Evolutionary conservation across 2,888 invertebrate species (phyloP).

Genomic region (Empis livida): DNA sequence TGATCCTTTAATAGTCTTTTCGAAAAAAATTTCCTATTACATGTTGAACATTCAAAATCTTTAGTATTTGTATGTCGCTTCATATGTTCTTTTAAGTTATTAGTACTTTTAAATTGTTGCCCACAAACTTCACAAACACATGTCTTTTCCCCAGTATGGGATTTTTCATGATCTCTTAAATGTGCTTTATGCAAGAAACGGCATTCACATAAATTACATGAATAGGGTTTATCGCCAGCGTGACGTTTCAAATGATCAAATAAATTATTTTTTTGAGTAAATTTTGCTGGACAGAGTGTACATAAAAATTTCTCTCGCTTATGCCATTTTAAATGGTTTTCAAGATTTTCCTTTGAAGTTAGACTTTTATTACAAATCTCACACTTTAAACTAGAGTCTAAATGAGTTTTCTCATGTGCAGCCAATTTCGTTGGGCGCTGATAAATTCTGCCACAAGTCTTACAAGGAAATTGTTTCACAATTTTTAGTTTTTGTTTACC

Average conservation of each 20-base stretch:
- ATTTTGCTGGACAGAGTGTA: background rate
- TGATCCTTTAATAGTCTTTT: background rate
- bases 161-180: background rate
- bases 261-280: background rate
- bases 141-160: background rate
- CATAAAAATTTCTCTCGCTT: background rate
- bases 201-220: background rate
- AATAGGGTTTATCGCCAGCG: background rate
- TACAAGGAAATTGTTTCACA: background rate
- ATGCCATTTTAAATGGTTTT: background rate
- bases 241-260: background rate
- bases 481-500: background rate
- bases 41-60: background rate
- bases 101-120: background rate
- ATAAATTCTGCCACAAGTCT: background rate
- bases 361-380: background rate
- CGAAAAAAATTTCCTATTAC: background rate
- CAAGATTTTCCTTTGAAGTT: background rate
- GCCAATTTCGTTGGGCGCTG: background rate
- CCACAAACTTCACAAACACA: background rate
- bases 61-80: background rate
- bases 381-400: background rate
- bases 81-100: background rate
- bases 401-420: background rate
- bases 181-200: background rate